Evolutionary conservation across 2,797 vertebrate genomes (phyloP).

Genomic region (Chaetodon trifasciatus): DNA sequence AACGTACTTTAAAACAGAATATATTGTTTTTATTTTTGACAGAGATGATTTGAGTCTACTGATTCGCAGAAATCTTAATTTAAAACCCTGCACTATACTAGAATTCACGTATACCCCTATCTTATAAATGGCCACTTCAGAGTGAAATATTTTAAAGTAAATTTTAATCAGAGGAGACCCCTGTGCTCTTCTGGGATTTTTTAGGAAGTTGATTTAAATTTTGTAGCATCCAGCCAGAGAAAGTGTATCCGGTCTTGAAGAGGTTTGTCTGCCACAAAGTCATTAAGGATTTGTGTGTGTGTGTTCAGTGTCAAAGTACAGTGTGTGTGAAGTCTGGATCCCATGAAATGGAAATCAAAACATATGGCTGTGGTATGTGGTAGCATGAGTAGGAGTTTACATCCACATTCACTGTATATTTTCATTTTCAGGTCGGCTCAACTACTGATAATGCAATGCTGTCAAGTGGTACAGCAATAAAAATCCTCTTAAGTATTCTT

Average conservation of each 20-base stretch:
- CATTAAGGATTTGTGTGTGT: neutral
- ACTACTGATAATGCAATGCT: neutral
- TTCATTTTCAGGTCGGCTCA: neutral
- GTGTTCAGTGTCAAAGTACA: neutral
- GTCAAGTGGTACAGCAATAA: neutral
- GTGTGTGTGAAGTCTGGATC: neutral
- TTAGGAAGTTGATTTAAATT: constrained; percentile 5
- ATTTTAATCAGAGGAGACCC: neutral
- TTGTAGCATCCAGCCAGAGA: neutral
- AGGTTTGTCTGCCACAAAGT: neutral
- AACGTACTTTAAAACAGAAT: neutral
- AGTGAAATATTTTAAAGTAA: neutral
- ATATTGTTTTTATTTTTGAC: constrained; percentile 4
- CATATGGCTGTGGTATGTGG: neutral
- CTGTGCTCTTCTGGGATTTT: constrained; percentile 11
- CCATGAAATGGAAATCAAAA: constrained; percentile 1
- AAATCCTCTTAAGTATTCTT: neutral
- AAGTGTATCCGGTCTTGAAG: neutral
- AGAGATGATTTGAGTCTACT: constrained; percentile 14
- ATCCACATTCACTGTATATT: neutral
- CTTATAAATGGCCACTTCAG: constrained; percentile 1
- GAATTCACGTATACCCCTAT: neutral
- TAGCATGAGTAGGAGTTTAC: neutral
- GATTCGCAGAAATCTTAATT: constrained; percentile 5
- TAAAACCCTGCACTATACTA: neutral